Evolutionary conservation across 2,113 vertebrate genomes (phyloP).

Genomic region (Malurus elegans): DNA sequence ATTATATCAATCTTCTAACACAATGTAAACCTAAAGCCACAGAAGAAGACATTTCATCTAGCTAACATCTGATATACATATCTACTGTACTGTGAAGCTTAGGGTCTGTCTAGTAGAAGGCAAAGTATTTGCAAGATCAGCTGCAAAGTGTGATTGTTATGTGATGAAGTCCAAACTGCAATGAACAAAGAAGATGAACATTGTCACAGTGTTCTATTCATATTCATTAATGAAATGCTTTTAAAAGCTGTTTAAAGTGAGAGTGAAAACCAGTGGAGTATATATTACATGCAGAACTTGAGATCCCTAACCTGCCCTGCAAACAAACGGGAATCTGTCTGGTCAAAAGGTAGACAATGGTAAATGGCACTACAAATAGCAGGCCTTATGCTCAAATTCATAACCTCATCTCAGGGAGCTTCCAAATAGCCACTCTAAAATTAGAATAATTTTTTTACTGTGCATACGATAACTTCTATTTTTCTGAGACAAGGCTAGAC

Average conservation of each 20-base stretch:
- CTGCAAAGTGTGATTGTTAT: not conserved
- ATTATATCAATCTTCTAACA: not conserved
- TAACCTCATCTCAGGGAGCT: not conserved
- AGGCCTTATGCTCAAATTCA: not conserved
- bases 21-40: not conserved
- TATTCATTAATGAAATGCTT: not conserved
- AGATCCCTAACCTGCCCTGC: not conserved
- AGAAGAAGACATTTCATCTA: not conserved
- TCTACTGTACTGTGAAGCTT: not conserved
- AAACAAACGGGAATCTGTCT: not conserved
- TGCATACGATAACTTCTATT: not conserved
- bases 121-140: not conserved
- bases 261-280: not conserved
- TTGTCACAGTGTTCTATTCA: not conserved
- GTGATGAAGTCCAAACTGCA: not conserved
- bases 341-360: not conserved
- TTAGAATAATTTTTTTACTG: not conserved
- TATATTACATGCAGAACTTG: not conserved
- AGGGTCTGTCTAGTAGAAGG: not conserved
- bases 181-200: not conserved
- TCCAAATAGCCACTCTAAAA: not conserved
- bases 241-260: not conserved
- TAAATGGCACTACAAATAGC: not conserved
- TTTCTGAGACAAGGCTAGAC: not conserved
- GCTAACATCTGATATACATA: not conserved